A percentile compares a stretch with the other conserved stretches of the same genome.
Conservation (phyloP, 35 echinoderm and acorn worm genomes). For the Eucidaris tribuloides region DNA sequence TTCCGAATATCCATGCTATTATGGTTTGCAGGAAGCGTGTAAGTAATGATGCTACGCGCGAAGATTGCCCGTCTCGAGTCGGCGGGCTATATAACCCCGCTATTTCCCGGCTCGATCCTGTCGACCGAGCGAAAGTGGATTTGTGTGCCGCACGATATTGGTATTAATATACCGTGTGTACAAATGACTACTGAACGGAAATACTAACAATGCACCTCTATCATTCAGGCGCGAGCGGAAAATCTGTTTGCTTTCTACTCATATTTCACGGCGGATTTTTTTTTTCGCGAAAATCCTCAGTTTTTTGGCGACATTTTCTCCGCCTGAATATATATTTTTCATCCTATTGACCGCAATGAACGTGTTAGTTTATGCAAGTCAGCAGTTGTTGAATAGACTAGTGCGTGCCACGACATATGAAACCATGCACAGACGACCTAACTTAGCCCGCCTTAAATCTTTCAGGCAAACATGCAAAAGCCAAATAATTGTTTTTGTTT, state of each 20-base stretch:
- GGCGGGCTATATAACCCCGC: neutral
- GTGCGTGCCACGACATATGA: conserved; percentile 12
- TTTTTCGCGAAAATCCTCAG: too few species aligned
- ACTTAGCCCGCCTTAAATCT: neutral
- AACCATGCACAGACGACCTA: neutral
- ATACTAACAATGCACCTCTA: neutral
- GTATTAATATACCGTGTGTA: neutral
- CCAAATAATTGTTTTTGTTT: conserved; percentile 39
- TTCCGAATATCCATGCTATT: too few species aligned
- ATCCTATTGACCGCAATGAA: neutral
- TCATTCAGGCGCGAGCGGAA: neutral
- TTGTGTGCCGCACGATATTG: neutral
- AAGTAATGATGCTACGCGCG: neutral
- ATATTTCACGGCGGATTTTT: neutral
- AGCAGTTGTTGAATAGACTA: neutral
- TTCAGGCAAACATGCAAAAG: neutral
- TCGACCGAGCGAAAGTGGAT: neutral
- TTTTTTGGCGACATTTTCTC: conserved; percentile 32
- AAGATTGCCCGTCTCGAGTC: neutral
- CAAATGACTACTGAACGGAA: too few species aligned
- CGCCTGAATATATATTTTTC: conserved; percentile 15
- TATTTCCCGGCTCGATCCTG: neutral
- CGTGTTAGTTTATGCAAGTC: neutral
- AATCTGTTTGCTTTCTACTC: neutral
- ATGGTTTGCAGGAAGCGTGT: too few species aligned